These are phyloP conservation scores for Nestor notabilis DNA, from an alignment of 2,113 vertebrate genomes.

Conservation along the genomic window DNA sequence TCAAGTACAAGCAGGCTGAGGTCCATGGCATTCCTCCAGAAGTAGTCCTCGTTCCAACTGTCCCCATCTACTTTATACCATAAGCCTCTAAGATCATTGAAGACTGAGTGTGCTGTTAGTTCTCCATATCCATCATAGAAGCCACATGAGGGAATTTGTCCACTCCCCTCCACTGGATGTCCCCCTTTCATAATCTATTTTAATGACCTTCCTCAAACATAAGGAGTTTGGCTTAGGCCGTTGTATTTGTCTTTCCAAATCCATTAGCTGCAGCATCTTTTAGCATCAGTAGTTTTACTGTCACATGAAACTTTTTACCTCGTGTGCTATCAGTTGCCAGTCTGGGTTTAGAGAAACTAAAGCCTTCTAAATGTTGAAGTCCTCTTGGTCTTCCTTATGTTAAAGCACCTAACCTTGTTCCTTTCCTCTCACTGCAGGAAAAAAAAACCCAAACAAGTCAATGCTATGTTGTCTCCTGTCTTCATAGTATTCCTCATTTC, in stretches of 20 bases:
- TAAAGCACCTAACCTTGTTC: neutral
- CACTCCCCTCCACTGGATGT: accelerated
- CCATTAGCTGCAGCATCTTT: neutral
- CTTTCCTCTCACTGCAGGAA: neutral
- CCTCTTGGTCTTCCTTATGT: neutral
- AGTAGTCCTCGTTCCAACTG: neutral
- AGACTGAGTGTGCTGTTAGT: neutral
- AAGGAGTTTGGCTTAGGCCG: neutral
- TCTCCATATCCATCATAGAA: neutral
- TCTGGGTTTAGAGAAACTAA: neutral
- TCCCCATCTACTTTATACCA: neutral
- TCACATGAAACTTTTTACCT: neutral
- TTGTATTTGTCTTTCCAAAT: neutral
- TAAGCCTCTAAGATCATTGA: neutral
- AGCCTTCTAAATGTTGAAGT: neutral
- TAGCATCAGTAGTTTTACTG: neutral
- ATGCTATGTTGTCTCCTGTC: neutral
- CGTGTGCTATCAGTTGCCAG: neutral
- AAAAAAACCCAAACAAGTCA: neutral
- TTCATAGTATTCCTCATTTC: neutral
- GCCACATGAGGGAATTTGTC: neutral
- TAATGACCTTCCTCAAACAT: neutral
- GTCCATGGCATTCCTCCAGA: neutral
- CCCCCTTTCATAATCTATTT: neutral
- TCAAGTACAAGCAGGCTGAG: neutral